Conservation (phyloP, 2,888 invertebrate genomes). For the Pomacea canaliculata region DNA sequence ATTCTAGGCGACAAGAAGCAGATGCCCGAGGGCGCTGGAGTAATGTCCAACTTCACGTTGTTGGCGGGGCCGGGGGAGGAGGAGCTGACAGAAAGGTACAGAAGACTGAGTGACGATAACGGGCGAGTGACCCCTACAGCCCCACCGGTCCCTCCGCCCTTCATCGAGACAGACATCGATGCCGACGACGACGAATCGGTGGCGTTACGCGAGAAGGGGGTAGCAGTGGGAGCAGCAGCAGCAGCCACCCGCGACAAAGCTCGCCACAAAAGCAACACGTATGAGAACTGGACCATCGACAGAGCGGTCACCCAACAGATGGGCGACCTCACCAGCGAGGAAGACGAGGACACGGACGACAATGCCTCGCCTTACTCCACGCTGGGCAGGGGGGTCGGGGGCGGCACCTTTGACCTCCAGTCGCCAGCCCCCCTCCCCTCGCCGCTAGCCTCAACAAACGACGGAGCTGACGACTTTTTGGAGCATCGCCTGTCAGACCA, state of each 20-base stretch:
- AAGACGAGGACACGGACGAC: conserved; percentile 4
- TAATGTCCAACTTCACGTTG: too few relatives aligned
- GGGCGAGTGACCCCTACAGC: too few relatives aligned
- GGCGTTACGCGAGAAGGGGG: too few relatives aligned
- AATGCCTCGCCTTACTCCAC: conserved; percentile 4
- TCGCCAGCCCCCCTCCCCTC: not conserved
- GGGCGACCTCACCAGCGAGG: conserved; percentile 5
- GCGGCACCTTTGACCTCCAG: not conserved
- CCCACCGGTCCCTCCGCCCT: too few relatives aligned
- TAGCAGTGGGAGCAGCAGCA: not conserved
- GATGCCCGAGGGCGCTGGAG: too few relatives aligned
- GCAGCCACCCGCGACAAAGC: not conserved
- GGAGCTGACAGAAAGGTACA: too few relatives aligned
- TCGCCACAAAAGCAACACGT: conserved; percentile 8
- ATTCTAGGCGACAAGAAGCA: too few relatives aligned
- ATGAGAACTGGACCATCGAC: conserved; percentile 45
- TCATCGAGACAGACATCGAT: too few relatives aligned
- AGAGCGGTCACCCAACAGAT: conserved; percentile 31
- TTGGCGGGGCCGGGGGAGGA: too few relatives aligned
- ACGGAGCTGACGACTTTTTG: not conserved
- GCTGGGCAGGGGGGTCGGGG: not conserved
- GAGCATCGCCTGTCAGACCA: not conserved
- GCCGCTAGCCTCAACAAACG: not conserved
- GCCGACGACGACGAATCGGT: too few relatives aligned
- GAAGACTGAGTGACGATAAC: too few relatives aligned